Evolutionary conservation across 2,888 invertebrate species (phyloP).

Genomic region (Limnephilus lunatus): DNA sequence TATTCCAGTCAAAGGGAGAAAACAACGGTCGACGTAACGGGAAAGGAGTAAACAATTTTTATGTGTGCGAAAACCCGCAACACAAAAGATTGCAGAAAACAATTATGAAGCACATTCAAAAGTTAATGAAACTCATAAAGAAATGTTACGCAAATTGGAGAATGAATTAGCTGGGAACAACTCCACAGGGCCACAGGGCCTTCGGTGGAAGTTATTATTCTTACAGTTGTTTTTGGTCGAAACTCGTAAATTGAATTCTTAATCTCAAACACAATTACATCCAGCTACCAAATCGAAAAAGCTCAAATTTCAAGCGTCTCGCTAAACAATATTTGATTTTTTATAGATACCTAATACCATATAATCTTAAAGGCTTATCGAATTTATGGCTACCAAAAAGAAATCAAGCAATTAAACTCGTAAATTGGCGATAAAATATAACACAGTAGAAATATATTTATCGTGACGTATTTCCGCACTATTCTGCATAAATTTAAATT

Average conservation of each 20-base stretch:
- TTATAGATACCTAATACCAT: neutral
- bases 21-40: neutral
- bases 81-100: constrained; percentile 6
- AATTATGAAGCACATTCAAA: constrained; percentile 19
- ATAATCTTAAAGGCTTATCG: neutral
- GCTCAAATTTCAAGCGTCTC: neutral
- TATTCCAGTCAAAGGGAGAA: neutral
- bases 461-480: neutral
- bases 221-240: neutral
- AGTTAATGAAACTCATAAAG: constrained; percentile 1
- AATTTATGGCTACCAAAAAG: neutral
- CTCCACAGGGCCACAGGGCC: neutral
- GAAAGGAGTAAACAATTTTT: neutral
- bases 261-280: neutral
- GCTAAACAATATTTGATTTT: neutral
- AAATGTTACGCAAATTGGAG: constrained; percentile 31
- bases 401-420: neutral
- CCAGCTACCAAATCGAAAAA: neutral
- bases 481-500: neutral
- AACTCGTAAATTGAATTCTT: neutral
- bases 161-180: neutral
- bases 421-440: neutral
- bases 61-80: neutral
- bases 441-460: neutral
- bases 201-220: neutral